Base-by-base conservation (phyloP, 2,888 invertebrate genomes). In the Hesperia comma region DNA sequence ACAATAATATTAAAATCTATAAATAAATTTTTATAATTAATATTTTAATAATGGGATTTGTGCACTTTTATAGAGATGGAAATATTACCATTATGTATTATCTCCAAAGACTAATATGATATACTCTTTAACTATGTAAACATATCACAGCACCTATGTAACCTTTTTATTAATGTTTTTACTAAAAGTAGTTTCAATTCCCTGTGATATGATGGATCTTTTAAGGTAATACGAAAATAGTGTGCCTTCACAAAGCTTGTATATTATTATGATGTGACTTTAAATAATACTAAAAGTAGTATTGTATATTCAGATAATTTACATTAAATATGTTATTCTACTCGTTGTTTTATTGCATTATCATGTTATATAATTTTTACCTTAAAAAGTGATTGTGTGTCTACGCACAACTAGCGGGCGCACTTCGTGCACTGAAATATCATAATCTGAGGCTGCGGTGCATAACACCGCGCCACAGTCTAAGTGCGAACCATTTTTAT, bases 201-300 rank as follows among this genome's bases (percentile, higher is more conserved):
- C 49, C 63, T 63, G 63, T 63, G 63, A 63, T 63, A 56, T 63
- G n/a, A 37, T 7, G 15, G 43, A 63, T 63, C 32, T 61, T 46
- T 61, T 54, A n/a, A 55, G 7, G n/a, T 46, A 49, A 41, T 56
- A 37, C 54, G 15, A 53, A 56, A 49, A 46, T 6, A 49, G 26
- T 63, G 63, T 63, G 63, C 63, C 56, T 63, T 63, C 49, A 56
- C 49, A 17, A 37, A 55, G n/a, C 33, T 63, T n/a, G 62, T 43
- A 41, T 53, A 62, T 51, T 61, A 3, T 19, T 61, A 51, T 21
- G 41, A n/a, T 58, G 46, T 37, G 3, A 37, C 12, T 37, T 37
- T 10, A 37, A 2, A 37, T 8, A 37, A 37, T 37, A 37, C 3
- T 37, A 3, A 37, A 37, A 8, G 12, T 12, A 37, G 1, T 12